phyloP scores from a whole-genome alignment of 2,797 vertebrate genomes.

The Lutjanus argentimaculatus region DNA sequence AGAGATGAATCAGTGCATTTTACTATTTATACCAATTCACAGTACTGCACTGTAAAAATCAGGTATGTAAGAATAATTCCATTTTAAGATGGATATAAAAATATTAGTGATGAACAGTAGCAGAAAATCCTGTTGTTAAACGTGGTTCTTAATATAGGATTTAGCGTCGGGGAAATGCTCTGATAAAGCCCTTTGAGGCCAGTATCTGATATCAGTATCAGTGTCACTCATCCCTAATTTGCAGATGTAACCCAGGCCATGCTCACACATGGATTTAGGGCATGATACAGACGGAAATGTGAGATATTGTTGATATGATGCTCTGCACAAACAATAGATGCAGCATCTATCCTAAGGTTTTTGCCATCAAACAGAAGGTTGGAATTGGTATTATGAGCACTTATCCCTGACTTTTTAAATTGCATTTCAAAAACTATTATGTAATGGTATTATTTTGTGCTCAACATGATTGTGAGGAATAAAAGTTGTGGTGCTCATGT shows the following conservation, averaged over 20 bases:
- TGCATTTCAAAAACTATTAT: conserved; percentile 52
- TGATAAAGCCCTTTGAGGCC: conserved; percentile 21
- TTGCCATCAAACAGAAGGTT: conserved; percentile 35
- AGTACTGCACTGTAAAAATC: conserved; percentile 24
- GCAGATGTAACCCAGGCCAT: conserved; percentile 36
- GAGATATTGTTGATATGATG: conserved; percentile 46
- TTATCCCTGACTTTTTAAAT: conserved; percentile 54
- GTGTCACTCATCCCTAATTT: conserved; percentile 44
- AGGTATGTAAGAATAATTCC: conserved; percentile 7
- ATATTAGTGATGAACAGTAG: conserved; percentile 43
- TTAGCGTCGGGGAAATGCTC: conserved; percentile 24
- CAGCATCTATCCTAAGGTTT: conserved; percentile 23
- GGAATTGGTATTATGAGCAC: conserved; percentile 20
- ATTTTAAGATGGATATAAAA: conserved; percentile 23
- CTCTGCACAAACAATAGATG: conserved; percentile 35
- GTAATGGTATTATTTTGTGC: conserved; percentile 65
- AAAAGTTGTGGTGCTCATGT: conserved; percentile 62
- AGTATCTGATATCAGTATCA: conserved; percentile 43
- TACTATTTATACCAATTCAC: neutral
- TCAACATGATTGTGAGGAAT: conserved; percentile 58
- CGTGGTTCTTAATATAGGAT: conserved; percentile 25
- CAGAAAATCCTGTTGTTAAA: conserved; percentile 31
- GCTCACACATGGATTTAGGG: conserved; percentile 24
- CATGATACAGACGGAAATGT: conserved; percentile 32
- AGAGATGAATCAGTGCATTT: neutral